Evolutionary conservation across 1,140 invertebrate genomes (phyloP).

Genomic region (Sitodiplosis mosellana): DNA sequence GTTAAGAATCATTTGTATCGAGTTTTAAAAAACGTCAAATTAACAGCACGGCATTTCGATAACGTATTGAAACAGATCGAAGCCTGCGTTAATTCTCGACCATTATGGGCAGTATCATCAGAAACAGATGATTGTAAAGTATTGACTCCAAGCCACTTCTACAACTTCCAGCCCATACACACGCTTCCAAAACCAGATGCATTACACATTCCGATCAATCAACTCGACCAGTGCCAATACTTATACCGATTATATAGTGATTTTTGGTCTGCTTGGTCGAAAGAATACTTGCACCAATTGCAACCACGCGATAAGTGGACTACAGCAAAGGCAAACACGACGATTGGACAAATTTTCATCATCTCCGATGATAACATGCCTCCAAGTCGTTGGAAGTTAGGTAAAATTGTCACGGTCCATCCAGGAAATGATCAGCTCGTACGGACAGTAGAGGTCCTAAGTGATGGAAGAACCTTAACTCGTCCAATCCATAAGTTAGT

Average conservation of each 20-base stretch:
- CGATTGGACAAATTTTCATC: slow-evolving; percentile 10
- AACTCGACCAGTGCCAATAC: background rate
- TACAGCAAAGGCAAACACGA: slow-evolving; percentile 1
- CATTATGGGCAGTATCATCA: slow-evolving; percentile 11
- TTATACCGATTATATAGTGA: background rate
- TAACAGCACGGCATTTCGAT: slow-evolving; percentile 12
- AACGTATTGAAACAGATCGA: slow-evolving; percentile 13
- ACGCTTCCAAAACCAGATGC: slow-evolving; percentile 3
- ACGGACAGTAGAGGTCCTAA: too few relatives aligned
- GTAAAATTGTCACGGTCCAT: too few relatives aligned
- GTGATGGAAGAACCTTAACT: too few relatives aligned
- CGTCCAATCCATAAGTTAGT: too few relatives aligned
- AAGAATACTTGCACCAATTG: background rate
- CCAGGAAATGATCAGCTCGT: too few relatives aligned
- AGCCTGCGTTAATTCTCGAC: slow-evolving; percentile 15
- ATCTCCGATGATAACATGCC: slow-evolving; percentile 12
- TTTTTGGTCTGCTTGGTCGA: background rate
- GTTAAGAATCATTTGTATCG: slow-evolving; percentile 12
- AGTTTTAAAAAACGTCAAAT: slow-evolving; percentile 7
- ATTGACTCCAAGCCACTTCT: slow-evolving; percentile 22
- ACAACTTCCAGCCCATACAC: slow-evolving; percentile 14
- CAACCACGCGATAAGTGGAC: slow-evolving; percentile 1
- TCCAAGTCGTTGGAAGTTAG: too few relatives aligned
- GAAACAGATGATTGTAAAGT: slow-evolving; percentile 11
- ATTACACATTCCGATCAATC: background rate